These are phyloP conservation scores for Lanistes nyassanus DNA, from an alignment of 1,140 invertebrate species.

Conservation along the genomic window DNA sequence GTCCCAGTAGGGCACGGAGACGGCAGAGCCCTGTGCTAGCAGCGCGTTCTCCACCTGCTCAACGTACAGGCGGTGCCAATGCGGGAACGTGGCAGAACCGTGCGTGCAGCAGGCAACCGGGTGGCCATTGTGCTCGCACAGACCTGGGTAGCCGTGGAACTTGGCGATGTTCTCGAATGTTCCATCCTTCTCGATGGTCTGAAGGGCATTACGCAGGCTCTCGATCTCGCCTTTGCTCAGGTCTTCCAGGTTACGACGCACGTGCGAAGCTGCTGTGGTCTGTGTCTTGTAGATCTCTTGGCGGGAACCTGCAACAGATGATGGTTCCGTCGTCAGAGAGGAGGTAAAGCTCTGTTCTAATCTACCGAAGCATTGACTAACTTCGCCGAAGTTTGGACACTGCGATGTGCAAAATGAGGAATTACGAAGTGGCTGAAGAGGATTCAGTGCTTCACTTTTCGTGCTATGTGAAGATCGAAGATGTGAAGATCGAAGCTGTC, in stretches of 20 bases:
- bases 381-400: too few relatives aligned
- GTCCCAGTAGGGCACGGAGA: slow-evolving; percentile 43
- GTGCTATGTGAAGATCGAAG: too few relatives aligned
- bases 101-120: slow-evolving; percentile 34
- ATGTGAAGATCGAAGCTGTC: too few relatives aligned
- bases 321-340: too few relatives aligned
- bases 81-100: slow-evolving; percentile 35
- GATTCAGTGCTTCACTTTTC: too few relatives aligned
- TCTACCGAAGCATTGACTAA: too few relatives aligned
- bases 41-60: slow-evolving; percentile 37
- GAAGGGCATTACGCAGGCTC: slow-evolving; percentile 36
- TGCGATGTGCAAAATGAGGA: too few relatives aligned
- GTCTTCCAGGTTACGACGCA: slow-evolving; percentile 30
- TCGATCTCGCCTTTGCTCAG: slow-evolving; percentile 35
- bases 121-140: slow-evolving; percentile 26
- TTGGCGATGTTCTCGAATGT: slow-evolving; percentile 37
- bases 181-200: slow-evolving; percentile 29
- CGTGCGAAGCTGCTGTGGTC: slow-evolving; percentile 24
- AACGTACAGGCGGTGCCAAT: slow-evolving; percentile 42
- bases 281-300: slow-evolving; percentile 20
- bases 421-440: too few relatives aligned
- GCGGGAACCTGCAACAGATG: too few relatives aligned
- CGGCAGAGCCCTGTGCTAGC: slow-evolving; percentile 27
- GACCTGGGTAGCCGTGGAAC: slow-evolving; percentile 39
- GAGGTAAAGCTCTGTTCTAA: too few relatives aligned